phyloP scores from a whole-genome alignment of 2,797 vertebrate species.

The Synanceia verrucosa region DNA sequence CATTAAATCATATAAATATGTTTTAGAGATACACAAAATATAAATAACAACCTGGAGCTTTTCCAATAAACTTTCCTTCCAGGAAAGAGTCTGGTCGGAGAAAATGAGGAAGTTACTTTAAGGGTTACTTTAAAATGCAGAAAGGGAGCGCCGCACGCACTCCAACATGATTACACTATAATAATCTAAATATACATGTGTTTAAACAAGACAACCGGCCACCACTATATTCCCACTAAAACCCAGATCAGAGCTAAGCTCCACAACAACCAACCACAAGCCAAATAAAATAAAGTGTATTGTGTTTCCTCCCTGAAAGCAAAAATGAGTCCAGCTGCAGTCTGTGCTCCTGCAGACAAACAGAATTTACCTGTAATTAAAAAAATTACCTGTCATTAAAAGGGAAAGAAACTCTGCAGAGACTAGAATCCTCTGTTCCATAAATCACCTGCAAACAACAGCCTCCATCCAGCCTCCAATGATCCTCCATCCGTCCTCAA shows the following conservation, averaged over 20 bases:
- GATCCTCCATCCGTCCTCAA: too few species aligned
- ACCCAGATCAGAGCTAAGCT: neutral
- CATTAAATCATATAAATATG: too few species aligned
- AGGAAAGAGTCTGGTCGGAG: too few species aligned
- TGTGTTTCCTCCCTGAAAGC: neutral
- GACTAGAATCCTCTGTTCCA: too few species aligned
- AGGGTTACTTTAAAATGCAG: neutral
- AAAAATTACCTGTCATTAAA: conserved; percentile 26
- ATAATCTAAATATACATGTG: too few species aligned
- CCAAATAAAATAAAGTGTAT: neutral
- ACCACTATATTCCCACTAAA: conserved; percentile 26
- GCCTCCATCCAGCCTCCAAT: too few species aligned
- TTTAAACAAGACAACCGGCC: conserved; percentile 28
- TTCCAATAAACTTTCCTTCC: too few species aligned
- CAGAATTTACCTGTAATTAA: conserved; percentile 20
- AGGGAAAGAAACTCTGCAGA: too few species aligned
- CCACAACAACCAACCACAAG: conserved; percentile 8
- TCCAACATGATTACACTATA: neutral
- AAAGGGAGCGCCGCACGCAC: neutral
- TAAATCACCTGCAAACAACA: too few species aligned
- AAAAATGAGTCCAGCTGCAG: neutral
- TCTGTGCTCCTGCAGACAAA: neutral
- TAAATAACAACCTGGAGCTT: too few species aligned
- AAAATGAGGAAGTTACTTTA: too few species aligned
- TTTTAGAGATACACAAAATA: too few species aligned